Evolutionary conservation across 2,888 invertebrate species (phyloP), one percentile per base, ranked within the genome.

Genomic region (Stenolophus ochropezus): DNA sequence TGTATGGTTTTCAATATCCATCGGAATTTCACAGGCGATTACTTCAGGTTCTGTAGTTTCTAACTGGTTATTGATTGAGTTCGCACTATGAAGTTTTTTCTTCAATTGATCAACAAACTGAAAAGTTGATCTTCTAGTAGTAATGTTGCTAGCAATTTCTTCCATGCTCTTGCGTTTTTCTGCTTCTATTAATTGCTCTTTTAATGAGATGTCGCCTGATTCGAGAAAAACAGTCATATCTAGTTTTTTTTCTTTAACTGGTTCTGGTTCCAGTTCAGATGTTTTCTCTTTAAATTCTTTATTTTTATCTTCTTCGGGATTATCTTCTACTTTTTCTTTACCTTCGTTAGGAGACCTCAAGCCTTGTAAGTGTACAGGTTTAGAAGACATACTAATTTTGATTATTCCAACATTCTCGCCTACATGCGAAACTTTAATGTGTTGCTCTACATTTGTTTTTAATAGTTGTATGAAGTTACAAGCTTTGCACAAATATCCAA

Each of bases 401-500:
- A 85, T 82, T 42, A 88, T 86, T 11, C 90, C 89, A 0, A 90
- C 91, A 82, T 90, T 89, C 75, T 90, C 88, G 61, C 89, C 89
- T 69, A 89, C 87, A 84, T 93, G 94, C 83, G 92, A 91, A 0
- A 88, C 86, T 56, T 91, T 89, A 0, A 94, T 89, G 85, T 96
- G 96, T 0, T 90, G 90, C 83, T 93, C 91, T 0, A 95, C 88
- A 85, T 93, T 92, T 33, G 89, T 88, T 69, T 91, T 88, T 4
- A 91, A 90, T 83, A 95, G 86, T 88, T 96, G 96, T 0, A 94
- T 91, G 84, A 91, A 96, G 86, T 96, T 93, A 86, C 96, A 96
- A 81, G 92, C 90, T 1, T 91, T 91, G 86, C 96, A 96, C 1
- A 95, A 90, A 85, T 93, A 94, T 0, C 93, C 94, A 76, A 88